phyloP scores from a whole-genome alignment of 2,888 invertebrate species.

The Aleiodes leptofemur region DNA sequence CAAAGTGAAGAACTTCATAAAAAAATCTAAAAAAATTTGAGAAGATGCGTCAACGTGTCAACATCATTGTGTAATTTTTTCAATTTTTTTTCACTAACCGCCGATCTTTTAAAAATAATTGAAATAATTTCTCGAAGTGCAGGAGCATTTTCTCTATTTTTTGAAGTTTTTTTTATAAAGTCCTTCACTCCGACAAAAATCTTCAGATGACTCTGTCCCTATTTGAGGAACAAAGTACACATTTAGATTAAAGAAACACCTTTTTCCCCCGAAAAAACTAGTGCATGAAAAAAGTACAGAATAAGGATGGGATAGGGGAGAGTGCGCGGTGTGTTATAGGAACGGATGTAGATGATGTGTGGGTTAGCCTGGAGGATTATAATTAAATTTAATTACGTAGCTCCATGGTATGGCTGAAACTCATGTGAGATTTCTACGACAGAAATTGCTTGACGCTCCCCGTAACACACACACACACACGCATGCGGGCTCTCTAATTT shows the following conservation, averaged over 20 bases:
- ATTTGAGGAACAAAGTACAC: not conserved
- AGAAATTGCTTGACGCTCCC: conserved; percentile 58
- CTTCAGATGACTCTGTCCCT: no score
- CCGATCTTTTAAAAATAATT: no score
- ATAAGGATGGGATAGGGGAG: not conserved
- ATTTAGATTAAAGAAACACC: conserved; percentile 8
- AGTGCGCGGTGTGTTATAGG: conserved; percentile 31
- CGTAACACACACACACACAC: conserved; percentile 2
- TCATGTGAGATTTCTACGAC: conserved; percentile 62
- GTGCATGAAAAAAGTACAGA: conserved; percentile 19
- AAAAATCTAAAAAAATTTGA: no score
- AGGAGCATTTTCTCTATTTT: no score
- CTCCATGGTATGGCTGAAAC: conserved; percentile 63
- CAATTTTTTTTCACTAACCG: no score
- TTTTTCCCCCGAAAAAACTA: not conserved
- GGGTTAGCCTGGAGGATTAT: conserved; percentile 63
- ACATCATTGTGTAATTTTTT: no score
- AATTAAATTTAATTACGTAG: conserved; percentile 71
- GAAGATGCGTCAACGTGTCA: no score
- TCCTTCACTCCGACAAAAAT: no score
- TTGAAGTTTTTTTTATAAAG: no score
- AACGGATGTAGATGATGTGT: conserved; percentile 62
- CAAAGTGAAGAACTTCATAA: no score
- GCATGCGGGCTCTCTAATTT: conserved; percentile 30
- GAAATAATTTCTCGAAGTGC: no score